Percentiles rank a stretch among this genome's conserved stretches.
These are phyloP conservation scores for Meliscaeva auricollis DNA, from an alignment of 2,888 invertebrate genomes.

Conservation along the genomic window DNA sequence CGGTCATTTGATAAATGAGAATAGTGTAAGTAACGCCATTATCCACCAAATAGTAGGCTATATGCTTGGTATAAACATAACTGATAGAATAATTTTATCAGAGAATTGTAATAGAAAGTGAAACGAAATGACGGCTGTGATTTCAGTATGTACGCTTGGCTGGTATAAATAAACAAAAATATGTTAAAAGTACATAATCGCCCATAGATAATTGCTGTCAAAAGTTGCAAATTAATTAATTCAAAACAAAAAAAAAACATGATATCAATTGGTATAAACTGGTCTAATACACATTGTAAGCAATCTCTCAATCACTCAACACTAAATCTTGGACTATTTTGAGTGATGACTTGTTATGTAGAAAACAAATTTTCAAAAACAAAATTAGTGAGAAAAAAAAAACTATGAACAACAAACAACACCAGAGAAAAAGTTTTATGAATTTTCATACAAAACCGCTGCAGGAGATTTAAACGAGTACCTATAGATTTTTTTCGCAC, in stretches of 20 bases:
- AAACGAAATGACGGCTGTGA: too few relatives aligned
- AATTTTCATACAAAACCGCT: constrained; percentile 66
- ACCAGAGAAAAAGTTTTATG: constrained; percentile 40
- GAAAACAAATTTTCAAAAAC: constrained; percentile 17
- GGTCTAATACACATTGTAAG: background rate
- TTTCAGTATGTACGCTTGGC: too few relatives aligned
- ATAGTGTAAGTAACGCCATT: too few relatives aligned
- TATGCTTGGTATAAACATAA: too few relatives aligned
- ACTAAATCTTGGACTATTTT: background rate
- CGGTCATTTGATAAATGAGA: too few relatives aligned
- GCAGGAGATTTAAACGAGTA: constrained; percentile 45
- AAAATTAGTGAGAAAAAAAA: constrained; percentile 13
- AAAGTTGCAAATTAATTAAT: too few relatives aligned
- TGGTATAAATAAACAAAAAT: too few relatives aligned
- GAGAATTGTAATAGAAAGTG: too few relatives aligned
- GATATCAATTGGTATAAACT: background rate
- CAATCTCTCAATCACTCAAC: background rate
- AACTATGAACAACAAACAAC: constrained; percentile 8
- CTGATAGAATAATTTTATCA: too few relatives aligned
- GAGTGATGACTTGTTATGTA: background rate
- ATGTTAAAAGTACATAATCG: too few relatives aligned
- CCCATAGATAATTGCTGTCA: too few relatives aligned
- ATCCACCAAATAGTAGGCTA: too few relatives aligned
- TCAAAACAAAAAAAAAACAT: background rate
- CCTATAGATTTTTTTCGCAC: constrained; percentile 5